Evolutionary conservation across 2,113 vertebrate species (phyloP).

Genomic region (Tychaedon coryphoeus): DNA sequence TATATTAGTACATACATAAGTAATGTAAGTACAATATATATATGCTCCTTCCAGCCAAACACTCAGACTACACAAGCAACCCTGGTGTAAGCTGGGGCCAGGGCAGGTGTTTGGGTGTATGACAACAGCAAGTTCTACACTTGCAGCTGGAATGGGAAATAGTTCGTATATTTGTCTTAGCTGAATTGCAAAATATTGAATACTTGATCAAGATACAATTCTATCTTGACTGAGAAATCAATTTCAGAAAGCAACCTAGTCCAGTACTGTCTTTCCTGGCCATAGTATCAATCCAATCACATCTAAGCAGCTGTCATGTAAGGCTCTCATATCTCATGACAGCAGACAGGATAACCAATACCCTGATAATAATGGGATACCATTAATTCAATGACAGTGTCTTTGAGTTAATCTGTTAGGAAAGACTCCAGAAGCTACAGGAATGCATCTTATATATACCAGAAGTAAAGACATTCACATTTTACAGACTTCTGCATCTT

Average conservation of each 20-base stretch:
- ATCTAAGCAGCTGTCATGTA: constrained; percentile 22
- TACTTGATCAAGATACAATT: constrained; percentile 42
- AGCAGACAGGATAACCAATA: constrained; percentile 37
- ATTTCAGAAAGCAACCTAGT: neutral
- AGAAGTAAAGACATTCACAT: neutral
- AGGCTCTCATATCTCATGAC: constrained; percentile 16
- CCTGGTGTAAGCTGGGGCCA: fast-evolving
- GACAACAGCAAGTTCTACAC: neutral
- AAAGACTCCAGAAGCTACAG: neutral
- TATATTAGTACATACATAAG: no score
- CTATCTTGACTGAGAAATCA: constrained; percentile 31
- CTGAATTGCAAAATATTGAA: constrained; percentile 30
- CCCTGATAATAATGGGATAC: constrained; percentile 5
- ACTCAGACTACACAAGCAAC: neutral
- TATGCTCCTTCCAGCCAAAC: neutral
- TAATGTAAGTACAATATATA: neutral
- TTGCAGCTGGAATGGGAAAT: neutral
- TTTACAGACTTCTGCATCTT: neutral
- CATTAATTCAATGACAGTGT: constrained; percentile 9
- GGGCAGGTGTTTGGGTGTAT: fast-evolving
- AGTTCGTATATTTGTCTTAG: neutral
- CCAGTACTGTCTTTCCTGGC: neutral
- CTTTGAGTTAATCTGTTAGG: neutral
- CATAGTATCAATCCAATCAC: neutral
- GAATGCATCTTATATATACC: neutral